These are phyloP conservation scores for Volucella zonaria DNA, from an alignment of 2,888 invertebrate genomes.

Conservation along the genomic window DNA sequence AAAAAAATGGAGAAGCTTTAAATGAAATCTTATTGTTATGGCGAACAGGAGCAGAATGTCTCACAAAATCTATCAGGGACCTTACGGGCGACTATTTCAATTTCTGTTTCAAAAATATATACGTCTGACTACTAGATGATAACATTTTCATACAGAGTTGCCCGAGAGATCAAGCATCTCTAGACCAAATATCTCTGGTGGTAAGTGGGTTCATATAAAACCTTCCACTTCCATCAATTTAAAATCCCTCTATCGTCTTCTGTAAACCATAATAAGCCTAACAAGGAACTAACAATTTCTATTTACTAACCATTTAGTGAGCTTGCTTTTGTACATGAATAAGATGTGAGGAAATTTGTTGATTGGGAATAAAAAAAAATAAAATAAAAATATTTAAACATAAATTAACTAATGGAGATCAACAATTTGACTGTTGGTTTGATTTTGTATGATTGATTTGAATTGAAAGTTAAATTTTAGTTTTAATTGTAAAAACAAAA, in stretches of 20 bases:
- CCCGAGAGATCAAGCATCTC: no score
- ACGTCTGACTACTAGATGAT: no score
- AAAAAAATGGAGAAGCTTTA: no score
- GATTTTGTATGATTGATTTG: constrained; percentile 48
- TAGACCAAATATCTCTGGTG: no score
- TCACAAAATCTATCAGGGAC: no score
- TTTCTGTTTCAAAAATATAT: no score
- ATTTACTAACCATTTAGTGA: constrained; percentile 42
- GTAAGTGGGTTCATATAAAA: no score
- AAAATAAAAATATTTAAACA: neutral
- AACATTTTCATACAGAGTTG: no score
- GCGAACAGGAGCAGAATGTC: no score
- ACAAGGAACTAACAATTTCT: constrained; percentile 12
- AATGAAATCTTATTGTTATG: no score
- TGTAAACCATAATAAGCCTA: constrained; percentile 11
- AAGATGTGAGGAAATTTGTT: constrained; percentile 28
- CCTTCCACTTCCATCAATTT: neutral
- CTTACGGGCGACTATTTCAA: no score
- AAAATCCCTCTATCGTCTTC: neutral
- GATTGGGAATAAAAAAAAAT: constrained; percentile 22
- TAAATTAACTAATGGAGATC: no score
- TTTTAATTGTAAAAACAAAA: constrained; percentile 30
- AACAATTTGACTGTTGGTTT: constrained; percentile 22
- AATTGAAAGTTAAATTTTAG: constrained; percentile 29
- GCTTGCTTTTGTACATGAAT: constrained; percentile 52